Evolutionary conservation across 2,888 invertebrate genomes (phyloP).

Genomic region (Erpobdella octoculata): DNA sequence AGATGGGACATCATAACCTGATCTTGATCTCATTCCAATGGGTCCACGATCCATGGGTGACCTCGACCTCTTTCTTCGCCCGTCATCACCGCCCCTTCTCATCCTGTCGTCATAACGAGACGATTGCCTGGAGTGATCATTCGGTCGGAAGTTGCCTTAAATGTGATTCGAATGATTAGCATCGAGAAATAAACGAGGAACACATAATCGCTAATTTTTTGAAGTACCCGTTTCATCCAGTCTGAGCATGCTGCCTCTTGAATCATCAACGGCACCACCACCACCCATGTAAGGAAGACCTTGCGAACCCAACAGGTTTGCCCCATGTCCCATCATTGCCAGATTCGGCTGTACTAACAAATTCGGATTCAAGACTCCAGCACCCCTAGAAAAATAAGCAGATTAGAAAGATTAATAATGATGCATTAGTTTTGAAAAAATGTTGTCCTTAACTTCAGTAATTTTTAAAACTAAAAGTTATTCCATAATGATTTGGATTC

Average conservation of each 20-base stretch:
- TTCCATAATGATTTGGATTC: neutral
- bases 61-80: neutral
- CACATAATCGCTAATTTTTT: no score
- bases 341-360: neutral
- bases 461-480: neutral
- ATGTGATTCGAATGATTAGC: no score
- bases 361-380: neutral
- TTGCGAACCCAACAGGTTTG: neutral
- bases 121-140: neutral
- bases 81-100: neutral
- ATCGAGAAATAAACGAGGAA: no score
- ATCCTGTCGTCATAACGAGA: neutral
- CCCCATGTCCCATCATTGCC: neutral
- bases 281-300: neutral
- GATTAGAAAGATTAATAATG: neutral
- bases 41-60: neutral
- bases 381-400: neutral
- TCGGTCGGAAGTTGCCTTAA: constrained; percentile 18
- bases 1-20: neutral
- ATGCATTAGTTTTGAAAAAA: neutral
- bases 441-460: no score
- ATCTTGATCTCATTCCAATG: no score
- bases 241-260: constrained; percentile 4
- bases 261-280: neutral
- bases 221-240: constrained; percentile 28